Percentiles rank a stretch among this genome's conserved stretches.
phyloP scores from a whole-genome alignment of 2,113 vertebrate genomes.

The Python bivittatus region DNA sequence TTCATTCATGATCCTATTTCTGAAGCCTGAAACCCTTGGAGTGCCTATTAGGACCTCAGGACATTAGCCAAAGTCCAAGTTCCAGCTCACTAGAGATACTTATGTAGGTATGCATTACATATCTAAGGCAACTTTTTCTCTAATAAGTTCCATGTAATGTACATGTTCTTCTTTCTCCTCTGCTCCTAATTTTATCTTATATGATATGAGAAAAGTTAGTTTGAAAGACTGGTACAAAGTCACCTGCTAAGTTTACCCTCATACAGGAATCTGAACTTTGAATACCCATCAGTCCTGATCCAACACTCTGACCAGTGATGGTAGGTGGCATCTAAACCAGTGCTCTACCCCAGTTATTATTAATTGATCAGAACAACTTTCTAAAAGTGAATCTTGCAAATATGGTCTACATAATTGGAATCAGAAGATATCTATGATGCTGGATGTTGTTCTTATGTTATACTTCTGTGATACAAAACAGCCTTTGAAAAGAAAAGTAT shows the following conservation, averaged over 20 bases:
- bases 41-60: background rate
- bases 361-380: background rate
- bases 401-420: background rate
- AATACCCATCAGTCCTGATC: background rate
- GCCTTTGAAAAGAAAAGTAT: background rate
- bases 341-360: background rate
- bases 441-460: background rate
- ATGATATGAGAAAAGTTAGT: background rate
- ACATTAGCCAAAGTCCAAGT: background rate
- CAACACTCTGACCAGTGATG: background rate
- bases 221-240: background rate
- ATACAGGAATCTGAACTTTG: background rate
- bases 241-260: background rate
- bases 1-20: slow-evolving; percentile 15
- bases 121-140: background rate
- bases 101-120: background rate
- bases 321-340: background rate
- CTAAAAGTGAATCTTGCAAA: background rate
- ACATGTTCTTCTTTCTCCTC: background rate
- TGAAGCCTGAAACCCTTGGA: background rate
- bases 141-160: background rate
- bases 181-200: background rate
- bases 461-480: background rate
- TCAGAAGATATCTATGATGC: background rate
- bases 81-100: background rate